A percentile compares a stretch with the other conserved stretches of the same genome.
These are phyloP conservation scores for Tinamus guttatus DNA, from an alignment of 2,113 vertebrate genomes.

Conservation along the genomic window DNA sequence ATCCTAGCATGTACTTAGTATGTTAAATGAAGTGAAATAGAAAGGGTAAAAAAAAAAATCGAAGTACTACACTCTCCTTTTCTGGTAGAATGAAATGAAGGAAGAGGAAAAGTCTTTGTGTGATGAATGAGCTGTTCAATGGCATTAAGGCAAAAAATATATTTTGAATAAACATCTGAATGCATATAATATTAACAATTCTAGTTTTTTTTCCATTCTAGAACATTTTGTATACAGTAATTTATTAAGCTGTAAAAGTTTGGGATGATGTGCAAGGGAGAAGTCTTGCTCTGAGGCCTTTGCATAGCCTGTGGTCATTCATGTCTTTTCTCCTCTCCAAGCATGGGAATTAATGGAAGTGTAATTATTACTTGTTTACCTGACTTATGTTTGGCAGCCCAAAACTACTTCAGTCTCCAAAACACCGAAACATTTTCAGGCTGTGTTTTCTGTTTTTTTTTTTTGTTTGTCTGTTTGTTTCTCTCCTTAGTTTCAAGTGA, in stretches of 20 bases:
- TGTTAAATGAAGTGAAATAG: conserved; percentile 32
- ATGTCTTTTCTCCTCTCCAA: not conserved
- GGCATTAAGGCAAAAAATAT: not conserved
- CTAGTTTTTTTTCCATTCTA: not conserved
- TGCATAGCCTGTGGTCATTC: not conserved
- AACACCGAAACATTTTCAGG: not conserved
- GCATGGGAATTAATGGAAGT: not conserved
- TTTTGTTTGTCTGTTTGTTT: no score
- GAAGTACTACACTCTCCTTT: not conserved
- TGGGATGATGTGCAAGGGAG: not conserved
- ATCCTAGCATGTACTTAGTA: not conserved
- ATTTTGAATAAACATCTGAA: not conserved
- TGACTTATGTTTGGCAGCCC: not conserved
- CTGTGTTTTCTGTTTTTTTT: not conserved
- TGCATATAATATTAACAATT: not conserved
- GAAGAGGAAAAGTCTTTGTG: not conserved
- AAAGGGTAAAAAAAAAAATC: not conserved
- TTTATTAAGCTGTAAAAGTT: not conserved
- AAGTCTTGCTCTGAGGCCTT: not conserved
- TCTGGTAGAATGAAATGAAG: not conserved
- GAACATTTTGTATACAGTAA: not conserved
- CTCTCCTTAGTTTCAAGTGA: not conserved
- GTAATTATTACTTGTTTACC: not conserved
- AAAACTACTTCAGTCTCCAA: not conserved
- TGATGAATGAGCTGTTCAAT: not conserved